A percentile compares a stretch with the other conserved stretches of the same genome.
These are phyloP conservation scores for Falco columbarius DNA, from an alignment of 2,797 vertebrate species.

Conservation along the genomic window DNA sequence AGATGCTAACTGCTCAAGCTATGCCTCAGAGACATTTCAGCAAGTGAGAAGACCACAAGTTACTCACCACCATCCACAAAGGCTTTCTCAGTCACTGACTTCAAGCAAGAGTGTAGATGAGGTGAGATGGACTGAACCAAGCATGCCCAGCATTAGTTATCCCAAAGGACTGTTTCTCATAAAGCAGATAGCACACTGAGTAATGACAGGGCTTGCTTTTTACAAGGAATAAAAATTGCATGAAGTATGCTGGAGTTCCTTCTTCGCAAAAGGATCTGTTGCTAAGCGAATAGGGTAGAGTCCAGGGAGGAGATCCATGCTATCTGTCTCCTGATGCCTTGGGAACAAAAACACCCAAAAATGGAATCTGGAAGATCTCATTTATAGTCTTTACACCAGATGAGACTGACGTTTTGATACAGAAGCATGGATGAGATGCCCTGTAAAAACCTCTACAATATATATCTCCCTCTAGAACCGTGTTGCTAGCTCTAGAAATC, in stretches of 20 bases:
- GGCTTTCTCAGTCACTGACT: not conserved
- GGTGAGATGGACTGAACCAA: not conserved
- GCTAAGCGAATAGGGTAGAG: not conserved
- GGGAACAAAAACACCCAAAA: not conserved
- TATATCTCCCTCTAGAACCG: not conserved
- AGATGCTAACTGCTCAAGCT: not conserved
- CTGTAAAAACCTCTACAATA: not conserved
- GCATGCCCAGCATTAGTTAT: not conserved
- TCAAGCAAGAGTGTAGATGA: not conserved
- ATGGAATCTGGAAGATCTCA: not conserved
- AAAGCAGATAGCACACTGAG: not conserved
- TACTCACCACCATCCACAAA: not conserved
- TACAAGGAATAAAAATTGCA: not conserved
- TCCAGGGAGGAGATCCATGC: not conserved
- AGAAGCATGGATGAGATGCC: not conserved
- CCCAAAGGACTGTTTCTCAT: not conserved
- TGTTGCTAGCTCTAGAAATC: not conserved
- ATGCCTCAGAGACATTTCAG: not conserved
- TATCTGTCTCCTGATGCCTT: not conserved
- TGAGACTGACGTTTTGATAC: not conserved
- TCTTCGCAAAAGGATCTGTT: not conserved
- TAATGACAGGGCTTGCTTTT: not conserved
- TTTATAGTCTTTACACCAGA: not conserved
- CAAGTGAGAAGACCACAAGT: not conserved
- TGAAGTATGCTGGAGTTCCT: not conserved